Evolutionary conservation across 2,797 vertebrate genomes (phyloP).

Genomic region (Eutrigla gurnardus): DNA sequence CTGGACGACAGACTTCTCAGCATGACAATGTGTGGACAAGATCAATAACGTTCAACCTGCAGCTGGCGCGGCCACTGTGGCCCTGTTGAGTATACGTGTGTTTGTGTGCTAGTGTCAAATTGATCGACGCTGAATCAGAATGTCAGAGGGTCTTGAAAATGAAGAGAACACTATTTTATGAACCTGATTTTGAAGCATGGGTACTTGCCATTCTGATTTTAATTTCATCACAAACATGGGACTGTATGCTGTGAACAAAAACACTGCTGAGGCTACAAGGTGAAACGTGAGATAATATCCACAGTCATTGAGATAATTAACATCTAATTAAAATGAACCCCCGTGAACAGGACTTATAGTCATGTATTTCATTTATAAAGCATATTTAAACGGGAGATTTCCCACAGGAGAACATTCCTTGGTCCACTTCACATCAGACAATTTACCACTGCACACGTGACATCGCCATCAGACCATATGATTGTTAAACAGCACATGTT

Average conservation of each 20-base stretch:
- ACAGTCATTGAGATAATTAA: slow-evolving; percentile 48
- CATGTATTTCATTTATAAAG: slow-evolving; percentile 51
- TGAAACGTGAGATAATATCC: slow-evolving; percentile 38
- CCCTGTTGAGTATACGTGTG: neutral
- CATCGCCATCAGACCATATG: slow-evolving; percentile 44
- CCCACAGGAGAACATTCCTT: slow-evolving; percentile 52
- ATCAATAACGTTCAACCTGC: slow-evolving; percentile 59
- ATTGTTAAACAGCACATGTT: slow-evolving; percentile 35
- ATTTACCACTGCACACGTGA: slow-evolving; percentile 52
- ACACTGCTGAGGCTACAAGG: slow-evolving; percentile 1
- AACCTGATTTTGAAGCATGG: neutral
- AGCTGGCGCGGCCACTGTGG: slow-evolving; percentile 16
- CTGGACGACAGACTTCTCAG: slow-evolving; percentile 49
- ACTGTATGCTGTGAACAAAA: slow-evolving; percentile 18
- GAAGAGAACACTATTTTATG: neutral
- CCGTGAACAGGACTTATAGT: slow-evolving; percentile 28
- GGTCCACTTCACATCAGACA: slow-evolving; percentile 62
- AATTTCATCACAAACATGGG: slow-evolving; percentile 16
- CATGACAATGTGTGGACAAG: slow-evolving; percentile 31
- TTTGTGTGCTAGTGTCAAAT: slow-evolving; percentile 3
- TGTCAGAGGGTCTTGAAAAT: neutral
- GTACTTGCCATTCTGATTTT: neutral
- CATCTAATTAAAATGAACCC: slow-evolving; percentile 52
- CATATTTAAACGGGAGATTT: slow-evolving; percentile 58
- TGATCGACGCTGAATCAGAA: neutral